Percentiles rank a stretch among this genome's conserved stretches.
Evolutionary conservation across 2,797 vertebrate species (phyloP).

Genomic region (Champsocephalus esox): DNA sequence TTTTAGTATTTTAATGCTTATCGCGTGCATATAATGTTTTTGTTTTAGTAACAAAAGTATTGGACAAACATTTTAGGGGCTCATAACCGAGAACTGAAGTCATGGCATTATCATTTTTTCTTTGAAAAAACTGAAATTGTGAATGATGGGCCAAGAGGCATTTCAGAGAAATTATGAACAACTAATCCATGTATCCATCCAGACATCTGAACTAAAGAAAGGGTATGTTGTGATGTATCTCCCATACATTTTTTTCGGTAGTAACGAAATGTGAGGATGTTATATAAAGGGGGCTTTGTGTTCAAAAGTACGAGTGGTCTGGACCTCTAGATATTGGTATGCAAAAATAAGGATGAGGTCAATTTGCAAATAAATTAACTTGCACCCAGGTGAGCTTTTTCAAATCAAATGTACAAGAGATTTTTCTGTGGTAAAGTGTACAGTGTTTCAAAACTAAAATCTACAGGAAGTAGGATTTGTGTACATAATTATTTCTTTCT

Average conservation of each 20-base stretch:
- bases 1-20: slow-evolving; percentile 4
- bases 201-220: not conserved
- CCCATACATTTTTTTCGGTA: not conserved
- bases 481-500: not conserved
- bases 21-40: not conserved
- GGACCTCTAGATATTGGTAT: not conserved
- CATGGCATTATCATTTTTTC: not conserved
- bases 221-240: not conserved
- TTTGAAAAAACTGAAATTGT: not conserved
- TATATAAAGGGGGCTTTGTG: not conserved
- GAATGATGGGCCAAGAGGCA: not conserved
- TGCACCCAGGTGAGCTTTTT: not conserved
- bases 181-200: too few species aligned
- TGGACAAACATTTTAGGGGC: not conserved
- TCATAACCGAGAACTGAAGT: not conserved
- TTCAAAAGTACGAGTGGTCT: not conserved
- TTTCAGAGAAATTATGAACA: slow-evolving; percentile 5
- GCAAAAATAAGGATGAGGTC: not conserved
- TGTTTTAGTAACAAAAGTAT: slow-evolving; percentile 2
- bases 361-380: slow-evolving; percentile 3
- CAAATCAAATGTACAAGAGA: not conserved
- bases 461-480: not conserved
- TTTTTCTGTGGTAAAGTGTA: not conserved
- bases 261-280: not conserved
- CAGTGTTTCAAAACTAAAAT: slow-evolving; percentile 10